Conservation (phyloP, 2,113 vertebrate genomes). For the Apteryx owenii region DNA sequence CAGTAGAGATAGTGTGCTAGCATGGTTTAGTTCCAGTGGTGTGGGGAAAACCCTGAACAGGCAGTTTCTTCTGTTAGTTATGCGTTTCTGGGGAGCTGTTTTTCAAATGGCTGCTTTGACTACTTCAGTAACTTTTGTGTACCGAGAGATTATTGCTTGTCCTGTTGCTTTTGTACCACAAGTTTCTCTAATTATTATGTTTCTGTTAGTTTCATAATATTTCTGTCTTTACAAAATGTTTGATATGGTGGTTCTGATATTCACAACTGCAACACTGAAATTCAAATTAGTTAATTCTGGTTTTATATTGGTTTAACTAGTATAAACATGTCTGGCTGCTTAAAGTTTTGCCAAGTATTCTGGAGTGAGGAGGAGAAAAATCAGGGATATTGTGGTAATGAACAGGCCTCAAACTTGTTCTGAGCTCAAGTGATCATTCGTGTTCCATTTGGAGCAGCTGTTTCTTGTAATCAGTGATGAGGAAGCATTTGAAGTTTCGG, state of each 20-base stretch:
- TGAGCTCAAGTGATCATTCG: background rate
- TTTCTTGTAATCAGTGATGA: background rate
- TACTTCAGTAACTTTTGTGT: background rate
- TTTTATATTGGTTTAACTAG: background rate
- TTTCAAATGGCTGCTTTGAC: background rate
- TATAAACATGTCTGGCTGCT: background rate
- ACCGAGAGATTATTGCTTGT: background rate
- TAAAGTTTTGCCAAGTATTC: background rate
- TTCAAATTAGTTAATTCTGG: background rate
- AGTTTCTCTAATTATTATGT: background rate
- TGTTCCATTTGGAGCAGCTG: background rate
- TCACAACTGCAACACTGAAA: background rate
- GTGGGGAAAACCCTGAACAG: background rate
- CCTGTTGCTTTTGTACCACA: background rate
- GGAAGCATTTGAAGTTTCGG: background rate
- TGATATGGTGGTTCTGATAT: background rate
- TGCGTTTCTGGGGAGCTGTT: background rate
- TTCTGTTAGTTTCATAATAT: background rate
- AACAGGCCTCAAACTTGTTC: background rate
- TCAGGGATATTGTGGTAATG: background rate
- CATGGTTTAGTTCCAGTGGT: rapidly evolving
- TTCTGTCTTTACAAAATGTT: background rate
- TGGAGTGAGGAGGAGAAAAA: background rate
- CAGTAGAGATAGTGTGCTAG: background rate
- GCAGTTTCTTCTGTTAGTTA: background rate